Conservation (phyloP, 2,797 vertebrate genomes). For the Poecile montanus region DNA sequence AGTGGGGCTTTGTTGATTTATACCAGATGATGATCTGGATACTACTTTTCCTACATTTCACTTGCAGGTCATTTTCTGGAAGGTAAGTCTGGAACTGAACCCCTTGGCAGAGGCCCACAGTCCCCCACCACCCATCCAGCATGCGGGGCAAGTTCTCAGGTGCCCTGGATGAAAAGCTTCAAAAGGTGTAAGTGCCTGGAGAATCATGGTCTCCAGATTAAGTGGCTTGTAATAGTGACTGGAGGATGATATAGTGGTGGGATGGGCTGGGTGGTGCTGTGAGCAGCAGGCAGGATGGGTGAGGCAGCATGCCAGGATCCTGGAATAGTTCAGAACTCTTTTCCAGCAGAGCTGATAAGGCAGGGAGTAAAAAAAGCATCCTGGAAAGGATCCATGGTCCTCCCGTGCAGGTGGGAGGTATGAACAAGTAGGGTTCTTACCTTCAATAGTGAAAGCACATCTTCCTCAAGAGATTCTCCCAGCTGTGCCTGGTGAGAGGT, state of each 20-base stretch:
- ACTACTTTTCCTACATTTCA: slow-evolving; percentile 34
- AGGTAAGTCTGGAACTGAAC: not conserved
- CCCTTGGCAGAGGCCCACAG: rapidly evolving
- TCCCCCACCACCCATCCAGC: no score
- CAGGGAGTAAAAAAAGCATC: not conserved
- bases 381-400: not conserved
- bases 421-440: not conserved
- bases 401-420: not conserved
- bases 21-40: slow-evolving; percentile 46
- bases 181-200: not conserved
- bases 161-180: not conserved
- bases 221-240: not conserved
- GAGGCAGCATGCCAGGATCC: not conserved
- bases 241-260: not conserved
- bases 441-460: not conserved
- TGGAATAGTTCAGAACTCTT: not conserved
- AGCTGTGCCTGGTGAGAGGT: not conserved
- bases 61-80: slow-evolving; percentile 17
- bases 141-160: rapidly evolving
- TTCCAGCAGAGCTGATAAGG: not conserved
- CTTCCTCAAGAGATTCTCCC: not conserved
- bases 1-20: slow-evolving; percentile 44
- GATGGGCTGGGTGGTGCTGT: not conserved
- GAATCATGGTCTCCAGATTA: not conserved
- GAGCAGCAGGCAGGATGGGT: not conserved